These are phyloP conservation scores for Spinus olivaceus DNA, from an alignment of 2,797 vertebrate genomes.

Conservation along the genomic window DNA sequence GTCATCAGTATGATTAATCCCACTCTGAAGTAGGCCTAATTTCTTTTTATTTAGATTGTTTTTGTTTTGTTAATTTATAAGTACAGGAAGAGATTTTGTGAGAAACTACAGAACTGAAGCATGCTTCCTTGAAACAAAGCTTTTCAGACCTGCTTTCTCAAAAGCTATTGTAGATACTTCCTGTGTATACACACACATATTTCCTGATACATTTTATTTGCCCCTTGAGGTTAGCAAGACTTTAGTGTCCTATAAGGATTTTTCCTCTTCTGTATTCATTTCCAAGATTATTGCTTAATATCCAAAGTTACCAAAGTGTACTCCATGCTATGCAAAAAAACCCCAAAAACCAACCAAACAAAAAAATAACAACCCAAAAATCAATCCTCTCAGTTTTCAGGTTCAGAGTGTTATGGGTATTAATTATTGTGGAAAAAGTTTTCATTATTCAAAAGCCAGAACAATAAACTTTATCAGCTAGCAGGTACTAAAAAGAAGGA, in stretches of 20 bases:
- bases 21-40: not conserved
- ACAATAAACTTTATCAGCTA: not conserved
- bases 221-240: not conserved
- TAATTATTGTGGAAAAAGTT: not conserved
- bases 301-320: not conserved
- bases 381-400: not conserved
- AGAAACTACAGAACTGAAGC: not conserved
- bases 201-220: not conserved
- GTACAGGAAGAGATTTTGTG: not conserved
- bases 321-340: not conserved
- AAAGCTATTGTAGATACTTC: not conserved
- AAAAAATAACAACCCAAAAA: not conserved
- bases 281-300: not conserved
- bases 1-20: not conserved
- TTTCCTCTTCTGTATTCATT: not conserved
- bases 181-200: not conserved
- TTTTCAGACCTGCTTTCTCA: not conserved
- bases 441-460: not conserved
- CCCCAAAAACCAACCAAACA: not conserved
- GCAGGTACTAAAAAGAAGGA: not conserved
- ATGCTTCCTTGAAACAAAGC: not conserved
- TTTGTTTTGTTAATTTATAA: not conserved
- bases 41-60: not conserved
- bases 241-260: not conserved
- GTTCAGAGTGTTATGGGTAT: not conserved